Base-by-base conservation (phyloP, 92 coral and sea anemone species). In the Palythoa grandiflora region DNA sequence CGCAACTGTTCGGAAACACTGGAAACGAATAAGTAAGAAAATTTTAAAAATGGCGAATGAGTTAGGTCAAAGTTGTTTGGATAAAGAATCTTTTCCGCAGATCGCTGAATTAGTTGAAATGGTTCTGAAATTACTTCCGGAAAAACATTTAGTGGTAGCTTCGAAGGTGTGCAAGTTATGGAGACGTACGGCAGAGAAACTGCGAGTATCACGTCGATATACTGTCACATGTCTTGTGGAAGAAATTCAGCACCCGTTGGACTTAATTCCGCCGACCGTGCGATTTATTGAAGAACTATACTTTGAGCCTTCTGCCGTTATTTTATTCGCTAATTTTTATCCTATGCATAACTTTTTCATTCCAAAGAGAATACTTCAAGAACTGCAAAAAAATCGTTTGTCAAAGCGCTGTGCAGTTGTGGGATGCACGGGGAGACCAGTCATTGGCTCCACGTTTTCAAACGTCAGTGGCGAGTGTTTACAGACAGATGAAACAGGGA, bases 151-250 rank as follows among this genome's bases (percentile, higher is more conserved):
- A 83, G 88, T 66, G 38, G 72, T 71, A 36, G 96, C 98, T 53
- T 92, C 93, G 44, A 88, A 72, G 54, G 96, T 95, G 7, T 91
- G 98, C 70, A 88, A 70, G 19, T 89, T 95, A 9, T 95, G 98
- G 98, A 71, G 89, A 21, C 91, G 87, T 14, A 95, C 84, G 17
- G 93, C 91, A 15, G 80, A 88, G 39, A 87, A 93, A 65, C 71
- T 95, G 54, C 88, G 98, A 71, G 54, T 87, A 76, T 83, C 91
- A 20, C 88, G 98, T 28, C 90, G 92, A 10, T 84, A 80, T 16
- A 89, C 88, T 59, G 84, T 90, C 40, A 79, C 83, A 28, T 78
- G 88, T 36, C 10, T 84, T 50, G 75, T 85, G 51, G 52, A 48
- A 12, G 52, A 79, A 11, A 37, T 63, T 50, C 38, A 37, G 16